These are phyloP conservation scores for Paragorgia papillata DNA, from an alignment of 92 coral and sea anemone genomes.

Conservation along the genomic window DNA sequence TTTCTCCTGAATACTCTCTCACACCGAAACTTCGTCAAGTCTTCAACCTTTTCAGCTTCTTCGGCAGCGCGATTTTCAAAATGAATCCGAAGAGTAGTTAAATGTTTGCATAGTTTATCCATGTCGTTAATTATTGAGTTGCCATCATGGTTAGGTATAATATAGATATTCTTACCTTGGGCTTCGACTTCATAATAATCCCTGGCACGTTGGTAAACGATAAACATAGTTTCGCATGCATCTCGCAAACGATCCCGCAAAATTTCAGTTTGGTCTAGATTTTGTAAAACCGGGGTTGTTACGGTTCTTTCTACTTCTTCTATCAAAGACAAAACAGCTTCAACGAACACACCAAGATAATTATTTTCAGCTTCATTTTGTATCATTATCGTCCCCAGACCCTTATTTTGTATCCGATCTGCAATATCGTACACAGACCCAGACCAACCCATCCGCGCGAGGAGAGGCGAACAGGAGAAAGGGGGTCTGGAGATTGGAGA, in stretches of 20 bases:
- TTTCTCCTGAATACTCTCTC: not conserved
- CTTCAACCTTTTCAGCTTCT: slow-evolving; percentile 3
- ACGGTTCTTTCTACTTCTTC: not conserved
- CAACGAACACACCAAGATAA: not conserved
- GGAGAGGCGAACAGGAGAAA: not conserved
- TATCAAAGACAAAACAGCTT: not conserved
- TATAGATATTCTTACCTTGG: not conserved
- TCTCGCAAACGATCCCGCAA: slow-evolving; percentile 37
- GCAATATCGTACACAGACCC: too few relatives aligned
- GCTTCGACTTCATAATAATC: slow-evolving; percentile 11
- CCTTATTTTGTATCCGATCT: too few relatives aligned
- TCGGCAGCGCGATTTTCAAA: slow-evolving; percentile 19
- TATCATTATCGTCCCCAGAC: not conserved
- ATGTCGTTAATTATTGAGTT: slow-evolving; percentile 6
- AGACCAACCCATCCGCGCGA: too few relatives aligned
- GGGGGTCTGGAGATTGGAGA: not conserved
- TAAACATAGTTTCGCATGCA: slow-evolving; percentile 37
- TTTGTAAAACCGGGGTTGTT: not conserved
- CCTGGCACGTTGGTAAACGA: slow-evolving; percentile 22
- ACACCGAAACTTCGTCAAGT: not conserved
- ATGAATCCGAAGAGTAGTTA: slow-evolving; percentile 34
- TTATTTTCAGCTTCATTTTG: not conserved
- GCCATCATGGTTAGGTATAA: not conserved
- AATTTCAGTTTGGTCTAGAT: slow-evolving; percentile 7
- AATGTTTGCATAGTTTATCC: slow-evolving; percentile 5